Evolutionary conservation across 2,888 invertebrate genomes (phyloP), one percentile per base, ranked within the genome.

Genomic region (Callyntrura guangdongensis): DNA sequence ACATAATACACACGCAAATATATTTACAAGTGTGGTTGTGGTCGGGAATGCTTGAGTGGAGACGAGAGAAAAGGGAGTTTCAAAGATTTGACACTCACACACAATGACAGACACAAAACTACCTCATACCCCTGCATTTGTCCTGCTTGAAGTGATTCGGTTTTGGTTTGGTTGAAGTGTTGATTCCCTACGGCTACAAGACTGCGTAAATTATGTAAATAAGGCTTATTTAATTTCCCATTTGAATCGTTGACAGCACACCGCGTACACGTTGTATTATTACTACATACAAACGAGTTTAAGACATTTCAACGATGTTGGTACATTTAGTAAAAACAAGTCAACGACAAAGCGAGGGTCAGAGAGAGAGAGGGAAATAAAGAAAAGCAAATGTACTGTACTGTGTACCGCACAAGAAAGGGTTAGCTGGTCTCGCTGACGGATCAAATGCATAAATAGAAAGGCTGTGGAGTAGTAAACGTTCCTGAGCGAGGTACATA

Each of bases 171-270:
- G 81, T 69, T 59, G 12, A 83, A 83, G 89, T 83, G 83, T 89
- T 74, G 64, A 77, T 83, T 83, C 89, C 83, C 89, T 83, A 12
- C 36, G 89, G 83, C 83, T 47, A 81, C 81, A 69, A 89, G 83
- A 74, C 83, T 89, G 83, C 77, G 89, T 89, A 89, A 83, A 89
- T 89, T 89, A 89, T 89, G 89, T 64, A 89, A 89, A 89, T 89
- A 89, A 77, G 83, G 49, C 74, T 83, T 89, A 84, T 84, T 89
- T 89, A 89, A 89, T 89, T 89, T 64, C 83, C 89, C 74, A 84
- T 89, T 89, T 74, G 83, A 83, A 72, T 77, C 53, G 89, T 61
- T 89, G 89, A 89, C 89, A 89, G 83, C 79, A 79, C n/a, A n/a
- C 6, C 67, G 27, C 49, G 20, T 22, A 45, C 45, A 36, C 36